phyloP scores from a whole-genome alignment of 2,888 invertebrate species.

The Coleophora flavipennella region DNA sequence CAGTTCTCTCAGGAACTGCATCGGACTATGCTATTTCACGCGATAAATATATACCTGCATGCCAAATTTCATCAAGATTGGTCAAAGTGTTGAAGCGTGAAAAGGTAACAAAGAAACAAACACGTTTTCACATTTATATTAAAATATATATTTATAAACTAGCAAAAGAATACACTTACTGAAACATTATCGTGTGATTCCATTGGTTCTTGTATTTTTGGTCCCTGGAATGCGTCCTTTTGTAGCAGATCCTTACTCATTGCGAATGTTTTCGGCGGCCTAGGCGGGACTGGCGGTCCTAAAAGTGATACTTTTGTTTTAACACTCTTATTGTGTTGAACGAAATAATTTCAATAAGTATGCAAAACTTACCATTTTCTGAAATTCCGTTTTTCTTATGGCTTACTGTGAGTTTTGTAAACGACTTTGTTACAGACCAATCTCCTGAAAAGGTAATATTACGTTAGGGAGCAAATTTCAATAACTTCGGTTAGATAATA shows the following conservation, averaged over 20 bases:
- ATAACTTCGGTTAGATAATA: too few species aligned
- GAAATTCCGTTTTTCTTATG: conserved; percentile 26
- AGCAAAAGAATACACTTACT: conserved; percentile 23
- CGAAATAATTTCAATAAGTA: too few species aligned
- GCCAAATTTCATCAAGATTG: too few species aligned
- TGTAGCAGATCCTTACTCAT: conserved; percentile 33
- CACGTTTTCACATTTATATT: too few species aligned
- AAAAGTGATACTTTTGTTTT: conserved; percentile 9
- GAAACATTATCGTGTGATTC: conserved; percentile 28
- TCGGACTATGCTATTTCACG: too few species aligned
- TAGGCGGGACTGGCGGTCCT: conserved; percentile 76
- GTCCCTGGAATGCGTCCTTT: conserved; percentile 35
- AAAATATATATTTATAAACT: too few species aligned
- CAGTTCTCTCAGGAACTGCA: too few species aligned
- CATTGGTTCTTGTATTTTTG: conserved; percentile 37
- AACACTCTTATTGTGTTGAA: too few species aligned
- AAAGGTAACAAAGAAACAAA: too few species aligned
- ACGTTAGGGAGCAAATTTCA: too few species aligned
- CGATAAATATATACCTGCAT: too few species aligned
- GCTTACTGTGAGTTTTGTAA: conserved; percentile 39
- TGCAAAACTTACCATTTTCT: conserved; percentile 31
- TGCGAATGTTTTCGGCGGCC: conserved; percentile 82
- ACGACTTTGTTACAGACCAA: conserved; percentile 44
- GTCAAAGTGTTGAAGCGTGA: too few species aligned
- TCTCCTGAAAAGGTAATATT: conserved; percentile 33